A percentile compares a stretch with the other conserved stretches of the same genome.
Evolutionary conservation across 2,888 invertebrate species (phyloP).

Genomic region (Gari tellinella): DNA sequence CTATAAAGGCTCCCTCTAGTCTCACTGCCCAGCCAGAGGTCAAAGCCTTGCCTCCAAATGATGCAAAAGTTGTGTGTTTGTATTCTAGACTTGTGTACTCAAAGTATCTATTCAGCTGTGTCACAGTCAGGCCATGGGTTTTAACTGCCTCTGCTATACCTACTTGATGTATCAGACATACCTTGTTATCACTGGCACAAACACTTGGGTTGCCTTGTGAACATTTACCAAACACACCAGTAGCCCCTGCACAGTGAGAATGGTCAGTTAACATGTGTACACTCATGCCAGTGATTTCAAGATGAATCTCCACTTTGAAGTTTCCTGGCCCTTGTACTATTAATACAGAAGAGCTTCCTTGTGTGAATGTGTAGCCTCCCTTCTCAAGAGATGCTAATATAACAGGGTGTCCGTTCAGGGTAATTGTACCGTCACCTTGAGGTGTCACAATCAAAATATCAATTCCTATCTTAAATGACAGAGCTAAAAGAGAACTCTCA

Average conservation of each 20-base stretch:
- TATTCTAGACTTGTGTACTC: constrained; percentile 21
- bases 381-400: constrained; percentile 16
- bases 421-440: constrained; percentile 30
- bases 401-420: constrained; percentile 23
- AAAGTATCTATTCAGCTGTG: constrained; percentile 21
- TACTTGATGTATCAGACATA: constrained; percentile 27
- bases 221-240: constrained; percentile 40
- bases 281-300: constrained; percentile 18
- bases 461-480: constrained; percentile 22
- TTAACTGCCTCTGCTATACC: constrained; percentile 34
- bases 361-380: constrained; percentile 22
- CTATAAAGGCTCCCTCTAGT: constrained; percentile 22
- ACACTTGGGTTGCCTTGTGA: constrained; percentile 20
- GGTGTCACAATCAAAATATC: constrained; percentile 32
- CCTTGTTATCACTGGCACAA: constrained; percentile 22
- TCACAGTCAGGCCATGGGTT: constrained; percentile 5
- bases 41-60: constrained; percentile 16
- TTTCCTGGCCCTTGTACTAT: constrained; percentile 27
- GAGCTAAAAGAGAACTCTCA: constrained; percentile 26
- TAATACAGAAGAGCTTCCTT: not conserved
- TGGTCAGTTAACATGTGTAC: constrained; percentile 21
- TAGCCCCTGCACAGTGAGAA: constrained; percentile 21
- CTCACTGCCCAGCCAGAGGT: constrained; percentile 37
- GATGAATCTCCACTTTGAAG: constrained; percentile 17
- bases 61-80: constrained; percentile 21